Conservation (phyloP, 2,797 vertebrate species). For the Coranthus polyacanthus region DNA sequence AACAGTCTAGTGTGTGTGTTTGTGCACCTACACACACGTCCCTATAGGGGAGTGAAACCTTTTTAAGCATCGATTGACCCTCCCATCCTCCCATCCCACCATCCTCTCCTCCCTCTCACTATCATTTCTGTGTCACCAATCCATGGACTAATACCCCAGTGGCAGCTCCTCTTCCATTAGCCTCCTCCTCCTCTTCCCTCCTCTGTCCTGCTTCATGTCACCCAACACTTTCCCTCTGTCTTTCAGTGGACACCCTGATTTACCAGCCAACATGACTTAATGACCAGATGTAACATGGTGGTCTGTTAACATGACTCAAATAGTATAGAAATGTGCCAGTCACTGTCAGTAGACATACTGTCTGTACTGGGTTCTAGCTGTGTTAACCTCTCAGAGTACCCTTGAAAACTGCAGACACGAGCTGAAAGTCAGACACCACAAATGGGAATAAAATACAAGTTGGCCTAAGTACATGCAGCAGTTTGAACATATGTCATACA, state of each 20-base stretch:
- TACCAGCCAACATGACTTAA: slow-evolving; percentile 39
- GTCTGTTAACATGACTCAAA: slow-evolving; percentile 23
- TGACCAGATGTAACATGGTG: slow-evolving; percentile 22
- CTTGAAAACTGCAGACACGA: slow-evolving; percentile 32
- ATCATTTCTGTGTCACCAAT: slow-evolving; percentile 85
- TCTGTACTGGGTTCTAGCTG: too few species aligned
- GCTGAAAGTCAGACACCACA: slow-evolving; percentile 25
- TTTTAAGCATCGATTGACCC: slow-evolving; percentile 86
- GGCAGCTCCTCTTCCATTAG: slow-evolving; percentile 86
- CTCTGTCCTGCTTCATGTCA: slow-evolving; percentile 60
- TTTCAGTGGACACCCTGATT: slow-evolving; percentile 51
- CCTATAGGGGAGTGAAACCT: slow-evolving; percentile 81
- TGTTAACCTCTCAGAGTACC: background rate
- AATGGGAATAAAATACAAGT: slow-evolving; percentile 23
- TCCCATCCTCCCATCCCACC: slow-evolving; percentile 71
- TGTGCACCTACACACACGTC: slow-evolving; percentile 59
- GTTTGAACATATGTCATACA: slow-evolving; percentile 30
- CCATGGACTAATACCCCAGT: slow-evolving; percentile 84
- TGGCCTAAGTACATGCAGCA: slow-evolving; percentile 22
- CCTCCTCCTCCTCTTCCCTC: slow-evolving; percentile 61
- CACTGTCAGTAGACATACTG: too few species aligned
- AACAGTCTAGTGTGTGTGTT: slow-evolving; percentile 52
- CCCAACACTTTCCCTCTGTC: slow-evolving; percentile 52
- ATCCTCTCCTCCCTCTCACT: slow-evolving; percentile 69
- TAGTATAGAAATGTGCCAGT: slow-evolving; percentile 21